Evolutionary conservation across 2,113 vertebrate species (phyloP), one percentile per base, ranked within the genome.

Genomic region (Archocentrus centrarchus): DNA sequence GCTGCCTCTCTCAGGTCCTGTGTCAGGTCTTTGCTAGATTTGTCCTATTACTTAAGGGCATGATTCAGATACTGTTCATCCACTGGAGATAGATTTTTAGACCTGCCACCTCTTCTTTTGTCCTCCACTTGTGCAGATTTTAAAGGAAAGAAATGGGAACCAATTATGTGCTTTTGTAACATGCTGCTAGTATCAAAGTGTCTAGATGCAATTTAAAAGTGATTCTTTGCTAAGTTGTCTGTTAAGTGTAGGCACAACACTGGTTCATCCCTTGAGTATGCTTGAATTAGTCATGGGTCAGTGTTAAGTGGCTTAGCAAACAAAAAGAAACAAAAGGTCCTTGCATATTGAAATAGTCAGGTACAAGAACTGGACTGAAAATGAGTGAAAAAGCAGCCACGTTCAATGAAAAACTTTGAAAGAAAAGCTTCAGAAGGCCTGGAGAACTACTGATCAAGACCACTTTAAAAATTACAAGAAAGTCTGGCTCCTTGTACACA

Each of bases 21-120:
- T 50, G 15, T 7, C 5, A 0, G 44, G 13, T 44, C 11, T 47
- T 14, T 47, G 14, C 17, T 18, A 41, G 2, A 0, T 0, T 30
- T 70, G 11, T 18, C 41, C 15, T 24, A 30, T 50, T 4, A 5
- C 22, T 47, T 27, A 44, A 14, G 41, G 11, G 1, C 41, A 44
- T 44, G 41, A 47, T 5, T 15, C 64, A 70, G 64, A 68, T 41
- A 47, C 41, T 47, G 15, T 47, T 68, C 17, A 27, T 64, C 44
- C 5, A 5, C 13, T 44, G 1, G 4, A 44, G 41, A 44, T 14
- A 1, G 3, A 30, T 68, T 47, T 50, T 50, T 6, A 47, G 44
- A 4, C 64, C 64, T 0, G 9, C 18, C 41, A 70, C 24, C 11
- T 44, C 11, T 70, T 70, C 64, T 50, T 5, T 24, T 27, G 27